Conservation (phyloP, 2,113 vertebrate species). For the Pholis gunnellus region DNA sequence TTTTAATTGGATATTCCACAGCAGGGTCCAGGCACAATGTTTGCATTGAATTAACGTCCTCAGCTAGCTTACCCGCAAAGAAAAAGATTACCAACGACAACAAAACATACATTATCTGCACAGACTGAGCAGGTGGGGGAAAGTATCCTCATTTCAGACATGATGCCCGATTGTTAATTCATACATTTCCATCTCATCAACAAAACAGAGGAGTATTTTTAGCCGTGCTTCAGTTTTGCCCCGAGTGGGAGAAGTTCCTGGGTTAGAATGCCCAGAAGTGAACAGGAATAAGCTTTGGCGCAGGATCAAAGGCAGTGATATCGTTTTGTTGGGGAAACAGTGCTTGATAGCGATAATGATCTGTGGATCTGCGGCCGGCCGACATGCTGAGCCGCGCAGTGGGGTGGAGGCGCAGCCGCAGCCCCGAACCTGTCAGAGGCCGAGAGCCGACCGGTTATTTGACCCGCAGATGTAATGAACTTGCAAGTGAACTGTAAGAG, state of each 20-base stretch:
- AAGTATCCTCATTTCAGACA: conserved; percentile 41
- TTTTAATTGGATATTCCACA: conserved; percentile 75
- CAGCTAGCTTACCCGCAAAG: conserved; percentile 15
- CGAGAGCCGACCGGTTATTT: conserved; percentile 34
- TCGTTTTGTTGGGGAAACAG: conserved; percentile 70
- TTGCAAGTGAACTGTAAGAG: conserved; percentile 45
- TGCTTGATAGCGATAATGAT: conserved; percentile 73
- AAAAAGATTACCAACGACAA: not conserved
- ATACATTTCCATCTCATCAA: conserved; percentile 53
- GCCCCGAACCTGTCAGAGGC: conserved; percentile 7
- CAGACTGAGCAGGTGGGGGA: conserved; percentile 19
- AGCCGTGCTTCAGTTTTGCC: conserved; percentile 39
- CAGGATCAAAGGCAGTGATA: conserved; percentile 72
- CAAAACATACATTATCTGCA: not conserved
- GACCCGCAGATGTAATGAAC: conserved; percentile 52
- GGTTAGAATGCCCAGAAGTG: conserved; percentile 68
- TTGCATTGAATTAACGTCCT: conserved; percentile 58
- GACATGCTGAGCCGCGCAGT: conserved; percentile 50
- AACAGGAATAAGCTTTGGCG: conserved; percentile 66
- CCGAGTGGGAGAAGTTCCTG: conserved; percentile 47
- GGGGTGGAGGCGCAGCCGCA: conserved; percentile 35
- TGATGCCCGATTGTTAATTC: conserved; percentile 37
- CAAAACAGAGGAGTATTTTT: conserved; percentile 55
- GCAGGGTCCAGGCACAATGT: conserved; percentile 46
- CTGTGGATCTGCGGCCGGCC: conserved; percentile 56